These are phyloP conservation scores for human DNA, from an alignment of 2,113 vertebrate species.

Conservation along the genomic window GRCh38 chr20:32959001-32959500, in stretches of 20 bases:
- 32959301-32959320: background rate
- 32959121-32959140: slow-evolving; percentile 9
- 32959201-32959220: background rate
- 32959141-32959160: background rate
- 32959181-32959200: background rate
- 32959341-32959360: background rate
- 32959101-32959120: background rate
- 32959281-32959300: background rate
- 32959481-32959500: background rate
- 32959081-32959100: background rate
- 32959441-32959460: background rate
- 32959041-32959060: background rate
- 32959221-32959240: background rate
- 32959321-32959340: background rate
- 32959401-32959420: background rate
- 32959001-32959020: background rate
- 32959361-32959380: background rate
- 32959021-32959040: no score
- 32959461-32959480: background rate
- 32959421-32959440: background rate
- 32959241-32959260: background rate
- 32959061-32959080: background rate
- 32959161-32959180: background rate
- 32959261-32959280: background rate
- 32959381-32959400: background rate